Percentiles rank a stretch among this genome's conserved stretches.
Conservation (phyloP, 2,797 vertebrate genomes). For the Chiloscyllium punctatum region DNA sequence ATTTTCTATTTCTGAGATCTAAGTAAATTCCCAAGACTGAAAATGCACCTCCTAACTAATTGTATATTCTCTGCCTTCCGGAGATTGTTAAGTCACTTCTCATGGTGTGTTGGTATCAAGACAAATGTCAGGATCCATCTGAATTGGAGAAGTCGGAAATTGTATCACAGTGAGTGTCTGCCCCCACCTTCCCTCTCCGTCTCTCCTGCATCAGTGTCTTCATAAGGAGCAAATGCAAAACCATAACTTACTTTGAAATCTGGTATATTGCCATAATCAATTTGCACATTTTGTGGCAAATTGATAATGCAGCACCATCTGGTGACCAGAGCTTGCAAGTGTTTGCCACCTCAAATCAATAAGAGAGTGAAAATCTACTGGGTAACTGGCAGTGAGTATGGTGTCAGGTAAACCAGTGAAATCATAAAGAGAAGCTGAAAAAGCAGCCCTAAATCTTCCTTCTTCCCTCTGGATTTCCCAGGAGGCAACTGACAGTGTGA, state of each 20-base stretch:
- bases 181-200: neutral
- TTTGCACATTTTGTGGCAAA: neutral
- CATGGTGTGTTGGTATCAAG: neutral
- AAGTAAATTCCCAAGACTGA: neutral
- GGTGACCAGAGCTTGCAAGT: neutral
- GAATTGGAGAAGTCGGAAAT: neutral
- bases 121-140: neutral
- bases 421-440: no score
- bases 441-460: no score
- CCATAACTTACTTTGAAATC: neutral
- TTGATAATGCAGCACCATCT: neutral
- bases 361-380: neutral
- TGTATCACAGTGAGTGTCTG: neutral
- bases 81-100: neutral
- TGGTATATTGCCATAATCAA: neutral
- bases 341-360: neutral
- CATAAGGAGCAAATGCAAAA: neutral
- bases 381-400: no score
- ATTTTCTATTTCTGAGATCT: neutral
- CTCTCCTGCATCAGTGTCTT: neutral
- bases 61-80: neutral
- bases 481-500: no score
- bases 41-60: neutral
- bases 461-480: no score
- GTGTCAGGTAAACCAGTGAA: no score